Base-by-base conservation (phyloP, 2,888 invertebrate genomes). In the Platycheirus albimanus region DNA sequence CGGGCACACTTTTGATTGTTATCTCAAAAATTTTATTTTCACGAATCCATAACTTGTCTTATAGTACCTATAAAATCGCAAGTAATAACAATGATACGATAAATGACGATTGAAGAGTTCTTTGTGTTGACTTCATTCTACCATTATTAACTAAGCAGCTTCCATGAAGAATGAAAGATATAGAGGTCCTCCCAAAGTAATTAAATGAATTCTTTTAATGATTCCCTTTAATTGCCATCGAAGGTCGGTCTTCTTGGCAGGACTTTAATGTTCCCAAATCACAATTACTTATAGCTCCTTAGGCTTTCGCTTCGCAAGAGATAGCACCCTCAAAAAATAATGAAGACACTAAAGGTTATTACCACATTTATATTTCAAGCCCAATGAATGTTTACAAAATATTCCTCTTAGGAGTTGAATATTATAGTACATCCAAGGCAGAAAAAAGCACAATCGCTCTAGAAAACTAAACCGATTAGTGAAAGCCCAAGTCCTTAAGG, bases 391-490 rank as follows among this genome's bases (percentile, higher is more conserved):
- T 51, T 49, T 63, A 24, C 54, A 75, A 43, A 45, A 63, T 41
- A 67, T 54, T 49, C n/a, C 19, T 15, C 43, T 19, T 19, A 33
- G 15, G 19, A 20, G 7, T 43, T n/a, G 13, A 52, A 33, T 15
- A 52, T 38, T 15, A 15, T 15, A 15, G 1, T 52, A 52, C 17
- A 51, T 1, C 15, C 10, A 15, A 70, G 64, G 33, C 19, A 17
- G 1, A 41, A 47, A 64, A 54, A 47, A 74, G 8, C 17, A 54
- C 51, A 51, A 52, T 11, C 54, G 41, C 43, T 64, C 38, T 36
- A 36, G 64, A 70, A 64, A 80, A 70, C 80, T 80, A 76, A 80
- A 80, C 76, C 80, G 76, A 80, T 80, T 80, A 80, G 54, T 51
- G 36, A 20, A 49, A 70, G 43, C 64, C 70, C 56, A 70, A 52